Percentiles rank a stretch among this genome's conserved stretches.
phyloP scores from a whole-genome alignment of 2,888 invertebrate genomes.

The Leucophenga montana region DNA sequence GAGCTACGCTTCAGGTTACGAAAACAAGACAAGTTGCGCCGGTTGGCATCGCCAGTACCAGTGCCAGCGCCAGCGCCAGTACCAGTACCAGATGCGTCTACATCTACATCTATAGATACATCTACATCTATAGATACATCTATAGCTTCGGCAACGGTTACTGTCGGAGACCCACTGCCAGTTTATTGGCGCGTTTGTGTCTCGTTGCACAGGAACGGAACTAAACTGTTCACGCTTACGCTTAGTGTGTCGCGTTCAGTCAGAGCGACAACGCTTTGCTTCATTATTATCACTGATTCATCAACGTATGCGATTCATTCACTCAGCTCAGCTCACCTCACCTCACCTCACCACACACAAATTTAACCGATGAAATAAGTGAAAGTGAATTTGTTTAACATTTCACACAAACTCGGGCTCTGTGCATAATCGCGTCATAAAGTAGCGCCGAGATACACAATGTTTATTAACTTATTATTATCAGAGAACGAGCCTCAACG shows the following conservation, averaged over 20 bases:
- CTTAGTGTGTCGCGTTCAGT: conserved; percentile 37
- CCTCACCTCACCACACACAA: conserved; percentile 39
- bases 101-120: too few relatives aligned
- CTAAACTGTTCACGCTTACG: too few relatives aligned
- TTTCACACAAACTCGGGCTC: background rate
- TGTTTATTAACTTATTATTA: background rate
- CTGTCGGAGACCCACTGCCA: too few relatives aligned
- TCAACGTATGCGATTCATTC: conserved; percentile 46
- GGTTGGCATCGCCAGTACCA: too few relatives aligned
- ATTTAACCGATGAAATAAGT: conserved; percentile 55
- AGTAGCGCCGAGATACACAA: background rate
- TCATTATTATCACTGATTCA: background rate
- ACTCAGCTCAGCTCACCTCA: background rate
- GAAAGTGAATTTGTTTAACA: conserved; percentile 62
- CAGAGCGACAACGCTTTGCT: conserved; percentile 40
- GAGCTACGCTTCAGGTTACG: background rate
- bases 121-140: too few relatives aligned
- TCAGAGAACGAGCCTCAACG: too few relatives aligned
- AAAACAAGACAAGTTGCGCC: too few relatives aligned
- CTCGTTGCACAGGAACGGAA: too few relatives aligned
- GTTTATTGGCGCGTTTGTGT: too few relatives aligned
- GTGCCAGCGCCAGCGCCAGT: too few relatives aligned
- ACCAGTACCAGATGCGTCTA: too few relatives aligned
- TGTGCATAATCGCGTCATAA: background rate
- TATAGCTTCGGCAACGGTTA: too few relatives aligned